These are phyloP conservation scores for Brachionus rubens DNA, from an alignment of 1,140 invertebrate species.

Conservation along the genomic window DNA sequence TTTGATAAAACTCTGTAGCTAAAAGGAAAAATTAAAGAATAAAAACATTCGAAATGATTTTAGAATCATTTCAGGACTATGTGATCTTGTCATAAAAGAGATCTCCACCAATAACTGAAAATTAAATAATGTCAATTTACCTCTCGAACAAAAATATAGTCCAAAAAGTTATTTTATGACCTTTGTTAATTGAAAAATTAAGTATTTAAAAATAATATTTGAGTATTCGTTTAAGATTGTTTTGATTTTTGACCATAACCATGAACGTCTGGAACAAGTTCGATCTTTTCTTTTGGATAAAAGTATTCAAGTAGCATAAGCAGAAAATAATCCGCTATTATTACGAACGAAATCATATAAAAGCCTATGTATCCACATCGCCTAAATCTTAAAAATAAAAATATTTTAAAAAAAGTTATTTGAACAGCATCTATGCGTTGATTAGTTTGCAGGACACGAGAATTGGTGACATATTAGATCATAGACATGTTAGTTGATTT, in stretches of 20 bases:
- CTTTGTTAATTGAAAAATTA: too few species aligned
- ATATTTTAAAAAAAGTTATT: not conserved
- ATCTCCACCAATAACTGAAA: not conserved
- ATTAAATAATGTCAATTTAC: constrained; percentile 37
- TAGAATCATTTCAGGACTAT: not conserved
- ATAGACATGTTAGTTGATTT: not conserved
- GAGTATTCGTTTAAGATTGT: too few species aligned
- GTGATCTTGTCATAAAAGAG: not conserved
- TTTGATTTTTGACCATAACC: not conserved
- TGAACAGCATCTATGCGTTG: not conserved
- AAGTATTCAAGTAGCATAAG: not conserved
- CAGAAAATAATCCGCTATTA: not conserved
- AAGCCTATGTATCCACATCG: constrained; percentile 41
- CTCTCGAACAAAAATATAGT: not conserved
- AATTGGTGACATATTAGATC: too few species aligned
- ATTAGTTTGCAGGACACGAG: too few species aligned
- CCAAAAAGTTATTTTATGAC: not conserved
- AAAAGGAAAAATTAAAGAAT: not conserved
- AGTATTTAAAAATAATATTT: too few species aligned
- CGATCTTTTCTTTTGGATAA: constrained; percentile 30
- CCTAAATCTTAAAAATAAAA: constrained; percentile 22
- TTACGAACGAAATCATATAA: constrained; percentile 24
- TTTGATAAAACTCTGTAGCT: too few species aligned
- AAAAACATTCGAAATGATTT: not conserved
- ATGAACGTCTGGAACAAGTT: not conserved